Evolutionary conservation across 2,797 vertebrate genomes (phyloP).

Genomic region (Amblyopsis hoosieri): DNA sequence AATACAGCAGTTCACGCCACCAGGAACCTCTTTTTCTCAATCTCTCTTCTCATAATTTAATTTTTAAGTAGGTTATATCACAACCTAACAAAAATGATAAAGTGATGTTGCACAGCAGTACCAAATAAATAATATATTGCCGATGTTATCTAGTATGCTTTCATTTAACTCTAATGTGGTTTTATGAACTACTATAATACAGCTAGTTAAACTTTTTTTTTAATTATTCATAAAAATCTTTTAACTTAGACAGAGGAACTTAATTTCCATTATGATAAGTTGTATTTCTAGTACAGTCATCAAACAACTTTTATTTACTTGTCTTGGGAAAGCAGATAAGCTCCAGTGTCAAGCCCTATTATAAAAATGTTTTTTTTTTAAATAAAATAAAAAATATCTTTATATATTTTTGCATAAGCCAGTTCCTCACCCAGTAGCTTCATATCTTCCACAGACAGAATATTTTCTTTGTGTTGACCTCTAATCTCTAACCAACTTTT

Average conservation of each 20-base stretch:
- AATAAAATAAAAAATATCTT: background rate
- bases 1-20: no score
- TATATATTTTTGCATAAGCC: conserved; percentile 38
- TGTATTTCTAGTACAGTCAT: background rate
- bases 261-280: background rate
- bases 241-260: background rate
- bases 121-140: no score
- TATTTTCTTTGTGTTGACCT: conserved; percentile 33
- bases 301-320: conserved; percentile 2
- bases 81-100: no score
- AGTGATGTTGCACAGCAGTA: no score
- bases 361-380: no score
- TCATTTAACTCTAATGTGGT: background rate
- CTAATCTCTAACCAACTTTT: conserved; percentile 47
- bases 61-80: no score
- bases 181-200: background rate
- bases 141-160: no score
- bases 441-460: conserved; percentile 49
- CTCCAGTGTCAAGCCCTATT: background rate
- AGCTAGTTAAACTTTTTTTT: background rate
- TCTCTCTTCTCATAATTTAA: no score
- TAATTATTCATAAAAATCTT: background rate
- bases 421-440: conserved; percentile 23
- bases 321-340: background rate
- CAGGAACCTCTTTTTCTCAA: no score